A percentile compares a stretch with the other conserved stretches of the same genome.
Evolutionary conservation across 2,797 vertebrate genomes (phyloP).

Genomic region (Mus caroli): DNA sequence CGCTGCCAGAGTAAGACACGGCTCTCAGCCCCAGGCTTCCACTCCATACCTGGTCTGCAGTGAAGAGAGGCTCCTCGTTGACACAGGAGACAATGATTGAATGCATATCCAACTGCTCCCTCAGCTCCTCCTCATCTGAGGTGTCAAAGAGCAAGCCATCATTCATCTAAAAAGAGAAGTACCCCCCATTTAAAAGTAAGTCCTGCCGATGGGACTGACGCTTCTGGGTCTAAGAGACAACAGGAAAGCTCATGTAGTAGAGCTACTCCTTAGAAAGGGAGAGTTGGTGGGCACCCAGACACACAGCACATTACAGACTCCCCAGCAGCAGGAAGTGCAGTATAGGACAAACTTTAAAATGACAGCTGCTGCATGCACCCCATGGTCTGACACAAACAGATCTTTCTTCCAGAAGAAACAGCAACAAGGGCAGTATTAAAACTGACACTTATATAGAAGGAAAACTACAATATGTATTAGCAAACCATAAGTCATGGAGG

Average conservation of each 20-base stretch:
- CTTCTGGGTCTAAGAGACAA: not conserved
- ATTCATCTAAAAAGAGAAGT: constrained; percentile 86
- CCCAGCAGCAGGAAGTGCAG: not conserved
- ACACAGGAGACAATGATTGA: constrained; percentile 98
- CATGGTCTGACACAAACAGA: not conserved
- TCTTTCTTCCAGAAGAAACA: constrained; percentile 16
- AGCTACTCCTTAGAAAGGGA: not conserved
- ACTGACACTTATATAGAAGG: not conserved
- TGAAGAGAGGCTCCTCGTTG: constrained; percentile 96
- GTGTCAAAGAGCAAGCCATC: constrained; percentile 94
- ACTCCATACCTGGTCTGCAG: constrained; percentile 95
- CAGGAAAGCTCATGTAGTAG: not conserved
- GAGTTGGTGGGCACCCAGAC: not conserved
- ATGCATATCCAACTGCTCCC: constrained; percentile 99
- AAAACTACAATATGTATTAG: not conserved
- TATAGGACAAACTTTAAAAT: not conserved
- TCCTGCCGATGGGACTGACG: not conserved
- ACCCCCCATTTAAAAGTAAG: not conserved
- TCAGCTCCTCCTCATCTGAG: constrained; percentile 97
- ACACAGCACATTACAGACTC: not conserved
- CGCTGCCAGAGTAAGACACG: not conserved
- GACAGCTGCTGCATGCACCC: not conserved
- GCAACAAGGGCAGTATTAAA: not conserved
- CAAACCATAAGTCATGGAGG: not conserved
- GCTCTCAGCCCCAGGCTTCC: not conserved